Percentiles rank a stretch among this genome's conserved stretches.
phyloP scores from a whole-genome alignment of 1,140 invertebrate species.

The Callitettix versicolor region DNA sequence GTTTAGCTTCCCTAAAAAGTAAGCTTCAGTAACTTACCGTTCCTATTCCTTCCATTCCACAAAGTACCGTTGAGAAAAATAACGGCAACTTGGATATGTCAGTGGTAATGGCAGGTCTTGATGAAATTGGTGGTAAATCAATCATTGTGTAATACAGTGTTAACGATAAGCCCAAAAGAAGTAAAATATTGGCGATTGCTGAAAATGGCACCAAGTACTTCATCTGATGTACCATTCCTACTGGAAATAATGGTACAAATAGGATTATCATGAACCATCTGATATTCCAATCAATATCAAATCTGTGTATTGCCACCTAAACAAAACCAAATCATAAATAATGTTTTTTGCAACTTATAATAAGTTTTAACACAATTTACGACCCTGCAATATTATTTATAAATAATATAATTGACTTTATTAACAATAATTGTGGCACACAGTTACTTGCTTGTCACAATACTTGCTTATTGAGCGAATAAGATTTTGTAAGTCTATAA shows the following conservation, averaged over 20 bases:
- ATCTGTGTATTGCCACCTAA: too few relatives aligned
- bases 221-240: constrained; percentile 53
- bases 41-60: constrained; percentile 69
- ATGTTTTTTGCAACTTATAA: too few relatives aligned
- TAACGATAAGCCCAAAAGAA: constrained; percentile 42
- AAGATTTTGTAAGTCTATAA: too few relatives aligned
- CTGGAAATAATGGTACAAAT: constrained; percentile 44
- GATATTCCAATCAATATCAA: constrained; percentile 20
- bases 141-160: constrained; percentile 62
- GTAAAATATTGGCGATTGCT: constrained; percentile 39
- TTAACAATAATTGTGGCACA: too few relatives aligned
- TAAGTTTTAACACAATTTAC: too few relatives aligned
- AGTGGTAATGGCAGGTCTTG: constrained; percentile 5
- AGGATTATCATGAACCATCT: constrained; percentile 45
- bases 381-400: too few relatives aligned
- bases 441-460: too few relatives aligned
- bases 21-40: constrained; percentile 38
- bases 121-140: constrained; percentile 16
- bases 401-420: too few relatives aligned
- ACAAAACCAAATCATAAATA: too few relatives aligned
- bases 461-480: too few relatives aligned
- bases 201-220: constrained; percentile 45
- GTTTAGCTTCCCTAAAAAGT: too few relatives aligned
- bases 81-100: constrained; percentile 20
- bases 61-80: constrained; percentile 49